Evolutionary conservation across 2,113 vertebrate genomes (phyloP).

Genomic region (Oenanthe melanoleuca): DNA sequence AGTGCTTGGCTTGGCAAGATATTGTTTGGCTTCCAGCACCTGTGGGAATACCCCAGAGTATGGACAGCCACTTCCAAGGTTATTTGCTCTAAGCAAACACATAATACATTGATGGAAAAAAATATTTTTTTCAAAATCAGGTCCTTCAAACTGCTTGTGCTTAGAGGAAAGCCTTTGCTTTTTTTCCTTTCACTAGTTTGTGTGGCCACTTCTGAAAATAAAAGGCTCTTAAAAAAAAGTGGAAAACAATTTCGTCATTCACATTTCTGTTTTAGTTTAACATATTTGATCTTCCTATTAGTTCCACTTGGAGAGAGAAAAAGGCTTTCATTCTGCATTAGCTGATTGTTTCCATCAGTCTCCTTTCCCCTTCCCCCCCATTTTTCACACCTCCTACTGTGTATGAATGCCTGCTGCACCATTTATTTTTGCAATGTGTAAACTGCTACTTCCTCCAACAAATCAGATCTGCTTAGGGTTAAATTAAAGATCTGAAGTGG

Average conservation of each 20-base stretch:
- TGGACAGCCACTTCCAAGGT: neutral
- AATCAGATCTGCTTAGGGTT: conserved; percentile 57
- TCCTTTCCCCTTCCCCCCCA: neutral
- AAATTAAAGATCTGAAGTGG: conserved; percentile 52
- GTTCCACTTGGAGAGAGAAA: conserved; percentile 53
- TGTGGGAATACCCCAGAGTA: neutral
- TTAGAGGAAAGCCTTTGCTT: neutral
- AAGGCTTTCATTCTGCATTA: conserved; percentile 59
- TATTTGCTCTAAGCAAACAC: neutral
- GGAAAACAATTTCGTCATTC: neutral
- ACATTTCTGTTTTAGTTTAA: conserved; percentile 54
- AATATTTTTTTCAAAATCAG: neutral
- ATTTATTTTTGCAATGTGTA: conserved; percentile 66
- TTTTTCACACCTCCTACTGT: conserved; percentile 74
- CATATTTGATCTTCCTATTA: conserved; percentile 59
- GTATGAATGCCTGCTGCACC: conserved; percentile 35
- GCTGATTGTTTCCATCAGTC: conserved; percentile 67
- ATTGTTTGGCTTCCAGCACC: neutral
- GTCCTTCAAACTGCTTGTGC: neutral
- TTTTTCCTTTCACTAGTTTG: neutral
- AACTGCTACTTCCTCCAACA: conserved; percentile 72
- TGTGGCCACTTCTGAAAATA: neutral
- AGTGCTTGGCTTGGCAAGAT: neutral
- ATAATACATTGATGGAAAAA: neutral
- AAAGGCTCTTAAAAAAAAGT: neutral